Evolutionary conservation across 2,797 vertebrate species (phyloP).

Genomic region (Okamejei kenojei): DNA sequence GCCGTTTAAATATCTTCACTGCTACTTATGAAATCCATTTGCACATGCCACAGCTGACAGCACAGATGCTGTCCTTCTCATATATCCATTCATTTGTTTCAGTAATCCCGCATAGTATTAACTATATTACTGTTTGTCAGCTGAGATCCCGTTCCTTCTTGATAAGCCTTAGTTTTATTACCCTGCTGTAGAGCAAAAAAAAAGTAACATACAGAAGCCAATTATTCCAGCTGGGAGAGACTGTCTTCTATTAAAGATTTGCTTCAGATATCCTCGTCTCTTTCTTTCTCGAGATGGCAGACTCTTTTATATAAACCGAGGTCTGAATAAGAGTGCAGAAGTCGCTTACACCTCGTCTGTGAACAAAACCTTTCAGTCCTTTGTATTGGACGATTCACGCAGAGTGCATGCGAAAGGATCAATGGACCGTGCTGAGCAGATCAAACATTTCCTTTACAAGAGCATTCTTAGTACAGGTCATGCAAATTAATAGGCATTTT

Average conservation of each 20-base stretch:
- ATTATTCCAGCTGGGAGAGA: conserved; percentile 34
- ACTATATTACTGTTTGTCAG: conserved; percentile 31
- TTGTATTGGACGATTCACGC: background rate
- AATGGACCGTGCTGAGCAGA: conserved; percentile 21
- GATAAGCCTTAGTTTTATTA: conserved; percentile 37
- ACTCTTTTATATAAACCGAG: background rate
- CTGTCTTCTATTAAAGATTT: conserved; percentile 36
- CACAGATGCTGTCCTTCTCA: conserved; percentile 35
- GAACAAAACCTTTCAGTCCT: background rate
- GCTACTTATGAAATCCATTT: conserved; percentile 38
- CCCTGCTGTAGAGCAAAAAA: background rate
- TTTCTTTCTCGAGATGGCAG: conserved; percentile 22
- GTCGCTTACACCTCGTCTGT: background rate
- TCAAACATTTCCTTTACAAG: conserved; percentile 7
- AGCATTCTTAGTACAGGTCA: background rate
- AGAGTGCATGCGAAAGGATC: background rate
- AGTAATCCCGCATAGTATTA: conserved; percentile 34
- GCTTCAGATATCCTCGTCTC: conserved; percentile 12
- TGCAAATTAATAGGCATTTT: conserved; percentile 18
- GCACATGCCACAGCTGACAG: conserved; percentile 37
- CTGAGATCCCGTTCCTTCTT: conserved; percentile 31
- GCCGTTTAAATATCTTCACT: conserved; percentile 36
- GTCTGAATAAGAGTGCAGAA: conserved; percentile 4
- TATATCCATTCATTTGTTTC: conserved; percentile 33
- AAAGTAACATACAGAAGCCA: conserved; percentile 3